These are phyloP conservation scores for Lanistes nyassanus DNA, from an alignment of 1,140 invertebrate species.

Conservation along the genomic window DNA sequence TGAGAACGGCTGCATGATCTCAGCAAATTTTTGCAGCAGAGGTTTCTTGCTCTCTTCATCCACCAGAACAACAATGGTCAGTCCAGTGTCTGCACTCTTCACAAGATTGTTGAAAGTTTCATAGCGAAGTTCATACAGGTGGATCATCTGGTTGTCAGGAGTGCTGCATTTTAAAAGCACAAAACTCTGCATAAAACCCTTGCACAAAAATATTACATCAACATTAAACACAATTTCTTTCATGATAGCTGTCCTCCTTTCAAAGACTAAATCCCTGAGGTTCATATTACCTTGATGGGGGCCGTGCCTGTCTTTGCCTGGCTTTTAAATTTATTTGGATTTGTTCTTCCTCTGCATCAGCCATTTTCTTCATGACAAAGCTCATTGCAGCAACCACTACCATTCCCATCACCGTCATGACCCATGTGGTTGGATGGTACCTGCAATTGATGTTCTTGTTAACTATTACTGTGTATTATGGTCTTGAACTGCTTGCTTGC, in stretches of 20 bases:
- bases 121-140: slow-evolving; percentile 90
- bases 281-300: slow-evolving; percentile 41
- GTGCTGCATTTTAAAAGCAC: slow-evolving; percentile 38
- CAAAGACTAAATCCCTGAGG: not conserved
- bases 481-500: too few relatives aligned
- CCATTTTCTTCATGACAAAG: slow-evolving; percentile 89
- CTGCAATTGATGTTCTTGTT: too few relatives aligned
- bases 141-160: slow-evolving; percentile 49
- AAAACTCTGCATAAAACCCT: too few relatives aligned
- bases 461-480: too few relatives aligned
- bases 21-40: slow-evolving; percentile 90
- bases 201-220: too few relatives aligned
- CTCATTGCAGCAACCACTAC: slow-evolving; percentile 83
- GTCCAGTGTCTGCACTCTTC: slow-evolving; percentile 90
- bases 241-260: too few relatives aligned
- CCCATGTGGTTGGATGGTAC: slow-evolving; percentile 82
- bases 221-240: too few relatives aligned
- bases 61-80: slow-evolving; percentile 90
- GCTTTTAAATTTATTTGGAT: slow-evolving; percentile 82
- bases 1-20: slow-evolving; percentile 93
- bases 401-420: slow-evolving; percentile 85
- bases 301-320: slow-evolving; percentile 68
- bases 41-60: slow-evolving; percentile 88
- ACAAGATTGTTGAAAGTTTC: slow-evolving; percentile 97
- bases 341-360: slow-evolving; percentile 72